Evolutionary conservation across 2,888 invertebrate species (phyloP).

Genomic region (Acronicta psi): DNA sequence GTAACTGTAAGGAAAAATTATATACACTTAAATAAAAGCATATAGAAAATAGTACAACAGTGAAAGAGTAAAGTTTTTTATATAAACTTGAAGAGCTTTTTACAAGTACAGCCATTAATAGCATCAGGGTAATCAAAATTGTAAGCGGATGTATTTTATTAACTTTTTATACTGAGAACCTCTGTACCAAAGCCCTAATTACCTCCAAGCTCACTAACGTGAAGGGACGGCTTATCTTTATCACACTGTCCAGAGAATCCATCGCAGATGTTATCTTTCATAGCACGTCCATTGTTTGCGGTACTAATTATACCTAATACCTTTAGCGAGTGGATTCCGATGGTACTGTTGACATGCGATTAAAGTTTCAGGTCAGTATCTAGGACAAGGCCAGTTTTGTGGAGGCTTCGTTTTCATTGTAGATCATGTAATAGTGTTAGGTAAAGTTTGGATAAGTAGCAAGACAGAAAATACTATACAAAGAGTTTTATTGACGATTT

Average conservation of each 20-base stretch:
- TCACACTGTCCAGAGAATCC: constrained; percentile 46
- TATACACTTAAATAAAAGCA: no score
- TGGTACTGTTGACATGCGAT: constrained; percentile 54
- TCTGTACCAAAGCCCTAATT: constrained; percentile 31
- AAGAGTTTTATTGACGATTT: no score
- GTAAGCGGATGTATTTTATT: constrained; percentile 11
- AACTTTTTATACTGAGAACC: constrained; percentile 19
- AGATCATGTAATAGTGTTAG: constrained; percentile 14
- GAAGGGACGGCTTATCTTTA: constrained; percentile 49
- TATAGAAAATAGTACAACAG: neutral
- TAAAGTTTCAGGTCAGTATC: constrained; percentile 51
- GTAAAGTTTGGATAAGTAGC: constrained; percentile 16
- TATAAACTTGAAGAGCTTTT: neutral
- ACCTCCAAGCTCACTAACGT: constrained; percentile 25
- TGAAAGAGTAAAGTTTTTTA: neutral
- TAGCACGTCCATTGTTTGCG: constrained; percentile 47
- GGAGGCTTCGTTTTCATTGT: constrained; percentile 25
- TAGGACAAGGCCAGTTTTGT: constrained; percentile 49
- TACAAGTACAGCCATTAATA: constrained; percentile 9
- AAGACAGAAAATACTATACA: no score
- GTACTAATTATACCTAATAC: constrained; percentile 55
- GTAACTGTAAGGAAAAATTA: no score
- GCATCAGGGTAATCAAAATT: constrained; percentile 23
- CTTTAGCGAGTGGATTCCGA: constrained; percentile 35
- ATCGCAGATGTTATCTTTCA: constrained; percentile 50